Base-by-base conservation (phyloP, 2,888 invertebrate genomes). In the Philaethria dido region DNA sequence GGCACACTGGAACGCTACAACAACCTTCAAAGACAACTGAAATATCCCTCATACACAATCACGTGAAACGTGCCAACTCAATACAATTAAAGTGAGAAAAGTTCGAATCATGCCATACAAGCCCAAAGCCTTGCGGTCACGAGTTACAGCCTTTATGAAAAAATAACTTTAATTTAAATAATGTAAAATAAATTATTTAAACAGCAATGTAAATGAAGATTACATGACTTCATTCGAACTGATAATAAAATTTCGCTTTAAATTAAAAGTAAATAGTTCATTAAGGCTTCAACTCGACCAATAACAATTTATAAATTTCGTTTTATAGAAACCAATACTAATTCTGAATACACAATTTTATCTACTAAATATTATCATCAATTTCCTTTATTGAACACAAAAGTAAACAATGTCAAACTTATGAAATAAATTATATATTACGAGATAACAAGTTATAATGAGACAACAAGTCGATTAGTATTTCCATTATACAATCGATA, bases 401-500 rank as follows among this genome's bases (percentile, higher is more conserved):
- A 33, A 16, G n/a, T 33, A 16, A 52, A 16, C 1, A 52, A 33
- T 20, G 14, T 20, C 20, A 13, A 55, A 18, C 8, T 36, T 14
- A 36, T 20, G 14, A 36, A 55, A 55, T 18, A 50, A 29, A 29
- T n/a, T n/a, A 29, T 25, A 9, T 25, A 3, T n/a, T 25, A 39
- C 9, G n/a, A 57, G 42, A 9, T 39, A 57, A 14, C 36, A 57
- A 42, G n/a, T 39, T 22, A 57, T 2, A 22, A 22, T 57, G 20
- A 57, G 39, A 22, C 39, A 57, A 57, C 39, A 57, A 57, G 22
- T 42, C 39, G 39, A 57, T 57, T 14, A 22, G 22, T 39, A 36
- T 22, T n/a, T 57, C n/a, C 14, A 14, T 39, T 39, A 39, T n/a
- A 36, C 55, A 39, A 50, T 55, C 55, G 39, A 39, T 20, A 36